Conservation (phyloP, 37 sponge, comb jelly and placozoan species). For the Oopsacas minuta region DNA sequence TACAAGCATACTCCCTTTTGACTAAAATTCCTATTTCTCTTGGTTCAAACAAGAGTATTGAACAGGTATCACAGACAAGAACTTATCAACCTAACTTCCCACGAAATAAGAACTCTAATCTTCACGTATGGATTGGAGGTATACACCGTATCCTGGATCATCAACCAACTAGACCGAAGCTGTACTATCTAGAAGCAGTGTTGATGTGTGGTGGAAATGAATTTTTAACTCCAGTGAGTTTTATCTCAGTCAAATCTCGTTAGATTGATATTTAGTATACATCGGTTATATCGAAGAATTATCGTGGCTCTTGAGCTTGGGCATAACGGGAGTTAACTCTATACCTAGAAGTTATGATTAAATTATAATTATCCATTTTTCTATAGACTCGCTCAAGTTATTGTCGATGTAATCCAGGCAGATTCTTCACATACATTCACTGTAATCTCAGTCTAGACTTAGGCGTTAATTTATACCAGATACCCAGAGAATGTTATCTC, state of each 20-base stretch:
- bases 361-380: neutral
- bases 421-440: constrained; percentile 1
- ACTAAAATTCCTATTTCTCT: constrained; percentile 6
- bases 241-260: too few relatives aligned
- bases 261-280: too few relatives aligned
- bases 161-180: neutral
- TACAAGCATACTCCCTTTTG: neutral
- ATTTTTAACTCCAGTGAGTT: neutral
- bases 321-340: too few relatives aligned
- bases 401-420: neutral
- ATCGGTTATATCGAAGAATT: too few relatives aligned
- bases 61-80: neutral
- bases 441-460: neutral
- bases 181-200: neutral
- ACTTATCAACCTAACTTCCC: neutral
- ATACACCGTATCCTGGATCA: neutral
- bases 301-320: too few relatives aligned
- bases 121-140: neutral
- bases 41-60: neutral
- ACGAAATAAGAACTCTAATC: neutral
- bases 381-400: neutral
- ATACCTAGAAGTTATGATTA: too few relatives aligned
- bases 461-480: neutral
- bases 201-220: neutral
- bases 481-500: neutral